phyloP scores from a whole-genome alignment of 2,797 vertebrate genomes.

The Rallus crepitans region DNA sequence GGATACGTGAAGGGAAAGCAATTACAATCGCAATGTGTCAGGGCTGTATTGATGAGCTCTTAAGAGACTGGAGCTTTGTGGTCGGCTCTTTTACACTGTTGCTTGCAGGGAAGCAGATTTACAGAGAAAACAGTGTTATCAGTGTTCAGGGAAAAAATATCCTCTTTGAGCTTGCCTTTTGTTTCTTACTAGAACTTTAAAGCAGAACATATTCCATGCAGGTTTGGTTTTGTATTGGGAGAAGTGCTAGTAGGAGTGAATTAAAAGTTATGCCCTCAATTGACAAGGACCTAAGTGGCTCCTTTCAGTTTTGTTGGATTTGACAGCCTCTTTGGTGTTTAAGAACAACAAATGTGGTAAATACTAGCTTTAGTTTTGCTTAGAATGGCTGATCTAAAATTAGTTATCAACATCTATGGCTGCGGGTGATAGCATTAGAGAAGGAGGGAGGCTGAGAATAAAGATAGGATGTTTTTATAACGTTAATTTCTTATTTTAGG shows the following conservation, averaged over 20 bases:
- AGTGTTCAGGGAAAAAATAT: fast-evolving
- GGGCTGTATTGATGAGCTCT: neutral
- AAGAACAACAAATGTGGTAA: conserved; percentile 2
- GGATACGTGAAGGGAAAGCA: neutral
- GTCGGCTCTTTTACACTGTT: neutral
- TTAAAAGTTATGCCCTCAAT: neutral
- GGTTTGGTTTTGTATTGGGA: neutral
- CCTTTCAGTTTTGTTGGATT: neutral
- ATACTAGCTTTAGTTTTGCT: neutral
- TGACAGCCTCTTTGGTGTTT: neutral
- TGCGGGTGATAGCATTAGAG: neutral
- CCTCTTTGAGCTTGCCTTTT: neutral
- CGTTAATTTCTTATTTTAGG: neutral
- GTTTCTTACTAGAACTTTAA: neutral
- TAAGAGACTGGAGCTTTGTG: neutral
- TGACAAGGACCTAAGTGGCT: neutral
- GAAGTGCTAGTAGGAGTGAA: neutral
- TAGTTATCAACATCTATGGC: neutral
- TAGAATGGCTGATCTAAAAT: conserved; percentile 46
- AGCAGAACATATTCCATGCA: neutral
- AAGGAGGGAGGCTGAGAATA: neutral
- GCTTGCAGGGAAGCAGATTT: neutral
- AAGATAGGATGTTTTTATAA: neutral
- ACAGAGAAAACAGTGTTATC: neutral
- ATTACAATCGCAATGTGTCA: no score